phyloP scores from a whole-genome alignment of 2,113 vertebrate species.

The Centropristis striata region DNA sequence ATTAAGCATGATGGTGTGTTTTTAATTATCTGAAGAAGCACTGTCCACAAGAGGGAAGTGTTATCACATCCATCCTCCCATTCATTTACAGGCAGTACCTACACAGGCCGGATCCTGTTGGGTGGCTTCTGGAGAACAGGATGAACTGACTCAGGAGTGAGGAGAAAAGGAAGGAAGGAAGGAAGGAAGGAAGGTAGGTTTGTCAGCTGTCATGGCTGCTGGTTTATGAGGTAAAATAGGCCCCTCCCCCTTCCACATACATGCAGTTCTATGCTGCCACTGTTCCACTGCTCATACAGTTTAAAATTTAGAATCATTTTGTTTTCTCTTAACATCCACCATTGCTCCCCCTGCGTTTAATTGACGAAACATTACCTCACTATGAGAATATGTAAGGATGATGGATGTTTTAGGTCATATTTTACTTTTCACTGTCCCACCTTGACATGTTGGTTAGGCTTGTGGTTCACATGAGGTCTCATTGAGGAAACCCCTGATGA shows the following conservation, averaged over 20 bases:
- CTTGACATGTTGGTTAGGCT: slow-evolving; percentile 16
- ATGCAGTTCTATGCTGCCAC: too few relatives aligned
- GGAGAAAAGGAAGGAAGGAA: neutral
- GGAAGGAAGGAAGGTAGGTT: slow-evolving; percentile 15
- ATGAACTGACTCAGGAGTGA: slow-evolving; percentile 2
- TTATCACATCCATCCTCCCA: slow-evolving; percentile 73
- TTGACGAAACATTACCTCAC: slow-evolving; percentile 14
- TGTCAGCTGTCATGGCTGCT: slow-evolving; percentile 24
- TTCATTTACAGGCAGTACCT: slow-evolving; percentile 38
- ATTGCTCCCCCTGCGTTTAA: slow-evolving; percentile 26
- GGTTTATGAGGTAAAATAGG: slow-evolving; percentile 25
- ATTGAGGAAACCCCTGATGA: neutral
- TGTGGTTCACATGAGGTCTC: slow-evolving; percentile 38
- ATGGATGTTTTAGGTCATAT: slow-evolving; percentile 19
- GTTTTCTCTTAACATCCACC: neutral
- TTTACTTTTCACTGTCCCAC: slow-evolving; percentile 2
- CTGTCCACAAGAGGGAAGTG: slow-evolving; percentile 86
- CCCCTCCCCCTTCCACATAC: neutral
- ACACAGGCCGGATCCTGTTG: slow-evolving; percentile 41
- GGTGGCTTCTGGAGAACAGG: slow-evolving; percentile 21
- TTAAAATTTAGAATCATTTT: neutral
- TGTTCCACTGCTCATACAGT: too few relatives aligned
- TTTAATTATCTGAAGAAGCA: slow-evolving; percentile 51
- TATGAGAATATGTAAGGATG: neutral
- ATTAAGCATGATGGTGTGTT: neutral